phyloP scores from a whole-genome alignment of 1,140 invertebrate species.

The Drosophila micromelanica region DNA sequence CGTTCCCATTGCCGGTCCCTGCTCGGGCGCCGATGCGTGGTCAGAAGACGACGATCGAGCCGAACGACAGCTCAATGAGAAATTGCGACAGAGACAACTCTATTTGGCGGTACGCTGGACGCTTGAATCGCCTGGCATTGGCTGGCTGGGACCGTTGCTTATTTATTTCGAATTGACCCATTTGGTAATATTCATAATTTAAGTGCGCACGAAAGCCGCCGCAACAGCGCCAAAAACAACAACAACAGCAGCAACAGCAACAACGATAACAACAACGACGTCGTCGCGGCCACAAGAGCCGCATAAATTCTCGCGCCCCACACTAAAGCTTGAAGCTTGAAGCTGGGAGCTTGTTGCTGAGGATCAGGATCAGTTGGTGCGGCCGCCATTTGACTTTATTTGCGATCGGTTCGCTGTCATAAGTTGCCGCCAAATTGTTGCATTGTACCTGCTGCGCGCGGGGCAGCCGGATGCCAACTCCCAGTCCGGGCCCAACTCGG shows the following conservation, averaged over 20 bases:
- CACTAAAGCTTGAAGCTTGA: conserved; percentile 32
- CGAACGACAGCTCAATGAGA: conserved; percentile 75
- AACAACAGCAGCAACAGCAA: conserved; percentile 18
- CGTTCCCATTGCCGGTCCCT: not conserved
- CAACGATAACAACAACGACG: conserved; percentile 22
- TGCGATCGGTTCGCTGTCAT: conserved; percentile 71
- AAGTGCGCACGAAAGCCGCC: conserved; percentile 71
- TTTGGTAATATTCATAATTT: conserved; percentile 84
- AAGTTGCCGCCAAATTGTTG: conserved; percentile 83
- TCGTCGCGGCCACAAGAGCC: conserved; percentile 54
- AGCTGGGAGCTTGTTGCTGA: not conserved
- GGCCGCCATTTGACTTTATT: conserved; percentile 67
- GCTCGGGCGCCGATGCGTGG: not conserved
- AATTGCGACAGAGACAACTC: conserved; percentile 79
- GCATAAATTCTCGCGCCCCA: conserved; percentile 72
- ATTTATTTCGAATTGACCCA: conserved; percentile 83
- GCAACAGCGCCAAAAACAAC: conserved; percentile 42
- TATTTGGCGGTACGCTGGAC: conserved; percentile 56
- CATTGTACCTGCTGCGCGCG: conserved; percentile 77
- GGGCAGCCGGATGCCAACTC: conserved; percentile 7
- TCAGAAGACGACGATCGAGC: conserved; percentile 40
- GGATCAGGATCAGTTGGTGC: conserved; percentile 54
- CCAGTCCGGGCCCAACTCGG: conserved; percentile 34
- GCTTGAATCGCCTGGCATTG: conserved; percentile 15
- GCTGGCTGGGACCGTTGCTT: conserved; percentile 63